Conservation (phyloP, 2,888 invertebrate species). For the Ommatoiulus sabulosus region DNA sequence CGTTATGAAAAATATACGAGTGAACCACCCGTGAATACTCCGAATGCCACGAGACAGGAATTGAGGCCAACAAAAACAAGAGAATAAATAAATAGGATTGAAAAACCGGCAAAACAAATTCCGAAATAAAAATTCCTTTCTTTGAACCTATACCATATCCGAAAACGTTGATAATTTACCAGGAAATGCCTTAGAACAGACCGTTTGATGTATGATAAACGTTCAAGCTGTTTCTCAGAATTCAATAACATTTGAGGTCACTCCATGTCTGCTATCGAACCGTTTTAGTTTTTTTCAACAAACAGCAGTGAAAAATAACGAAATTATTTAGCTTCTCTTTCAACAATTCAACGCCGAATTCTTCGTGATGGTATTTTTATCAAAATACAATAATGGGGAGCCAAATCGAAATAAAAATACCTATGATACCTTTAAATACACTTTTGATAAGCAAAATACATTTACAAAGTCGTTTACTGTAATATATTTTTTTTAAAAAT, state of each 20-base stretch:
- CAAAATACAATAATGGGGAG: too few relatives aligned
- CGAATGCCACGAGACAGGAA: not conserved
- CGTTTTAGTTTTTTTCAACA: too few relatives aligned
- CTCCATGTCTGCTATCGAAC: too few relatives aligned
- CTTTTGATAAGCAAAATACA: too few relatives aligned
- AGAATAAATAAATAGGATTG: not conserved
- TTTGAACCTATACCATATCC: not conserved
- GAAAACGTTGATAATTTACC: not conserved
- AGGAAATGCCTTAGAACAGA: not conserved
- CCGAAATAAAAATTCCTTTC: not conserved
- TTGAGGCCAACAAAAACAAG: conserved; percentile 36
- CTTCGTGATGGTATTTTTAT: too few relatives aligned
- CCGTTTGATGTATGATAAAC: not conserved
- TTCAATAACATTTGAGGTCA: not conserved
- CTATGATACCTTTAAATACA: too few relatives aligned
- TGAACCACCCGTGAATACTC: not conserved
- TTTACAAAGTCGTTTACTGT: too few relatives aligned
- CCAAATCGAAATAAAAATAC: too few relatives aligned
- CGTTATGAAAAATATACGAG: not conserved
- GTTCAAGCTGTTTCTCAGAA: not conserved
- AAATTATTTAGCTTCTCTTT: too few relatives aligned
- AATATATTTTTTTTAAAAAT: too few relatives aligned
- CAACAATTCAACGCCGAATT: too few relatives aligned
- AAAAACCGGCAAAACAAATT: not conserved
- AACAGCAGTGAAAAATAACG: too few relatives aligned